A percentile compares a stretch with the other conserved stretches of the same genome.
Evolutionary conservation across 2,797 vertebrate species (phyloP).

Genomic region (Carapus acus): DNA sequence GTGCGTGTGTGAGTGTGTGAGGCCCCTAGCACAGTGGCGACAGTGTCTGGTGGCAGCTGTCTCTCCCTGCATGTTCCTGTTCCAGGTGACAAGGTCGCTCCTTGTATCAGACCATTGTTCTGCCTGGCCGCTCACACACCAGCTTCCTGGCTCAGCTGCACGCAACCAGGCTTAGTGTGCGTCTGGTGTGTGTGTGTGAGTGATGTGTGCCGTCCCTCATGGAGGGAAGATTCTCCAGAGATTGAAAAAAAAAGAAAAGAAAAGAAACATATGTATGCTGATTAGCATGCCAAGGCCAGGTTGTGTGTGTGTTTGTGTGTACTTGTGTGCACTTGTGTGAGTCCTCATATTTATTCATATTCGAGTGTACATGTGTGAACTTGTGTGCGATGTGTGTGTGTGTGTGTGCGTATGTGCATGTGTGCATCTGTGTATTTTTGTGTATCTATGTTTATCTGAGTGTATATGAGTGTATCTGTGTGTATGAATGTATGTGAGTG

Average conservation of each 20-base stretch:
- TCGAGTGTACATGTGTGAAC: too few species aligned
- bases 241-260: slow-evolving; percentile 28
- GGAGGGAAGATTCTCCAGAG: slow-evolving; percentile 25
- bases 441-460: slow-evolving; percentile 5
- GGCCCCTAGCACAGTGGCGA: slow-evolving; percentile 20
- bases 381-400: not conserved
- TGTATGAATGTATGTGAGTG: too few species aligned
- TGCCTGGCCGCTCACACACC: slow-evolving; percentile 37
- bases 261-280: too few species aligned
- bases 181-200: too few species aligned
- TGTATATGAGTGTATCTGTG: too few species aligned
- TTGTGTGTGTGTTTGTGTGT: not conserved
- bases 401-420: too few species aligned
- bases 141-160: slow-evolving; percentile 36
- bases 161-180: slow-evolving; percentile 12
- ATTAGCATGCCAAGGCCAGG: slow-evolving; percentile 14
- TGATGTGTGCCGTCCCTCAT: slow-evolving; percentile 18
- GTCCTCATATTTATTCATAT: slow-evolving; percentile 6
- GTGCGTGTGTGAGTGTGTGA: slow-evolving; percentile 9
- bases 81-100: slow-evolving; percentile 43
- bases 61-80: slow-evolving; percentile 41
- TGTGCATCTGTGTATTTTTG: not conserved
- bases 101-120: slow-evolving; percentile 48
- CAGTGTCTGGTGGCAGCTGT: slow-evolving; percentile 53
- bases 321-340: not conserved